Base-by-base conservation (phyloP, 2,113 vertebrate species). In the Saimiri boliviensis region DNA sequence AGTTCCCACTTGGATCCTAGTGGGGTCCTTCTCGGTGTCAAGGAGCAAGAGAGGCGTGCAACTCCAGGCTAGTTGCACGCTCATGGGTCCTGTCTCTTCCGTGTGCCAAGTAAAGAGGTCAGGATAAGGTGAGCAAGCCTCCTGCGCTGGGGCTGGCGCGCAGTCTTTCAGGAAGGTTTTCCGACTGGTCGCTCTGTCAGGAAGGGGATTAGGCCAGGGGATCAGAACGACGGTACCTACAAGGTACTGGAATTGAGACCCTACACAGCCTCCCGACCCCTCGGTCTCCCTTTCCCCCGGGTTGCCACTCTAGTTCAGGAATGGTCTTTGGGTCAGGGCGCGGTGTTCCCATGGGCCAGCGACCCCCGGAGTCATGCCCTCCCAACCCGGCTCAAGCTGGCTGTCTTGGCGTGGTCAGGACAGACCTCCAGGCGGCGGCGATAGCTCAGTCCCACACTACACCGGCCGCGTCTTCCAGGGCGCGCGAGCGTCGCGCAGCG, bases 401-500 rank as follows among this genome's bases (percentile, higher is more conserved):
- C 42, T 5, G 40, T 58, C 23, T 35, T 6, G 68, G 73, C 3
- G 32, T 42, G 90, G 20, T 58, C 27, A 3, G 54, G 52, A 52
- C 91, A 16, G 17, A 10, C 40, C 1, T 21, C 58, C 71, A 19
- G 21, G 40, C 19, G 13, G 13, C 63, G 5, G 40, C 0, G 56
- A n/a, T n/a, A n/a, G 70, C 63, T 60, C 5, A 1, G 47, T 16
- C 23, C 47, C 8, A 47, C 8, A 86, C 98, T 98, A 99, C 76
- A 98, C 99, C 86, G 98, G 98, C 83, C 99, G 98, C n/a, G 98
- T 99, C 98, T 98, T 99, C 98, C 99, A 99, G 73, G 99, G 99
- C 97, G 99, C 99, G 96, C 99, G 98, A 63, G 99, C 99, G 96
- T 99, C 99, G 96, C 99, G 98, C 97, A 99, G 98, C 4, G 99